A percentile compares a stretch with the other conserved stretches of the same genome.
phyloP scores from a whole-genome alignment of 2,113 vertebrate genomes.

The Piaya cayana region DNA sequence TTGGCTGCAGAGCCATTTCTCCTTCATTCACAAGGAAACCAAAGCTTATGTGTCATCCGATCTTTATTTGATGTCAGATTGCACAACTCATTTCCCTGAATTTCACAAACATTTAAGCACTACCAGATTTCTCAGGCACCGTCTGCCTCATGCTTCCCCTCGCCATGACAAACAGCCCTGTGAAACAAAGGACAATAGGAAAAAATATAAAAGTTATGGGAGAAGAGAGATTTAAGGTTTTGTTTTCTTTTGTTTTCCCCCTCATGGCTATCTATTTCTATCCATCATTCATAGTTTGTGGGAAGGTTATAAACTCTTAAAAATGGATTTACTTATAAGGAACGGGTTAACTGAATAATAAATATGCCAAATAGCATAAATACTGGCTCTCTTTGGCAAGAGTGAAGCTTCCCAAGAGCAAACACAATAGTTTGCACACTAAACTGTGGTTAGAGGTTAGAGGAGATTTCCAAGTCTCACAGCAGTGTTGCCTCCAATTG shows the following conservation, averaged over 20 bases:
- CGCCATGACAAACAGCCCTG: background rate
- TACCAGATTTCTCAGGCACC: conserved; percentile 32
- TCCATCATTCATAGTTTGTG: background rate
- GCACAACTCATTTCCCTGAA: conserved; percentile 6
- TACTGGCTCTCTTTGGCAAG: conserved; percentile 12
- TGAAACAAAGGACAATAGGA: conserved; percentile 30
- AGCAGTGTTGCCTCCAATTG: conserved; percentile 17
- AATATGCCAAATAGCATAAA: conserved; percentile 33
- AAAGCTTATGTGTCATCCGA: background rate
- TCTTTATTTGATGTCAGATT: conserved; percentile 30
- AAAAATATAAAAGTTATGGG: background rate
- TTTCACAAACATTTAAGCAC: conserved; percentile 50
- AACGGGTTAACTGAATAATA: conserved; percentile 48
- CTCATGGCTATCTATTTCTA: background rate
- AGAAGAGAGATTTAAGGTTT: conserved; percentile 3
- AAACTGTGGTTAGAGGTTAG: conserved; percentile 36
- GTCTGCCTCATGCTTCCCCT: background rate
- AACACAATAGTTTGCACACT: conserved; percentile 45
- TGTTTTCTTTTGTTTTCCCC: background rate
- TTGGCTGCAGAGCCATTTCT: background rate
- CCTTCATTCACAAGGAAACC: background rate
- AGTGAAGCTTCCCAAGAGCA: conserved; percentile 41
- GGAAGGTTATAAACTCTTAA: background rate
- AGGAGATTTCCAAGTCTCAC: conserved; percentile 33
- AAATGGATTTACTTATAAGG: background rate